A percentile compares a stretch with the other conserved stretches of the same genome.
These are phyloP conservation scores for Peribatodes rhomboidaria DNA, from an alignment of 2,888 invertebrate genomes.

Conservation along the genomic window DNA sequence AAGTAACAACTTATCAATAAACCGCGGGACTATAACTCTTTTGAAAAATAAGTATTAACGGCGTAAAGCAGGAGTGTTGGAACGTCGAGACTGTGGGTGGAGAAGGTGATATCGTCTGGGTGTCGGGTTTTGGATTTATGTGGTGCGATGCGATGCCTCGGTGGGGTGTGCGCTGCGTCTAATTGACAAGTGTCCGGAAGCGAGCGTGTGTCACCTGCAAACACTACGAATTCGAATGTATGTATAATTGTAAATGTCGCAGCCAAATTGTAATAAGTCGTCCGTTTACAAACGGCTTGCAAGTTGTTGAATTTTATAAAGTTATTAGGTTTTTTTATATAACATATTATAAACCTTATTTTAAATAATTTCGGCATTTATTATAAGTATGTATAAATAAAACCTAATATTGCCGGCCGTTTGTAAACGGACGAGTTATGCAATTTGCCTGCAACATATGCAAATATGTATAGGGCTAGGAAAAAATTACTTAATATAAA, in stretches of 20 bases:
- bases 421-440: too few species aligned
- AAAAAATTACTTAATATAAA: too few species aligned
- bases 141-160: slow-evolving; percentile 61
- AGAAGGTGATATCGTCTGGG: slow-evolving; percentile 18
- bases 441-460: too few species aligned
- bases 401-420: too few species aligned
- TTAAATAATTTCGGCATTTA: too few species aligned
- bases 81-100: not conserved
- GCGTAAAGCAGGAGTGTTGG: slow-evolving; percentile 40
- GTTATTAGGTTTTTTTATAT: too few species aligned
- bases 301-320: too few species aligned
- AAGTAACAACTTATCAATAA: slow-evolving; percentile 32
- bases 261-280: not conserved
- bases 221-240: not conserved
- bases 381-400: too few species aligned
- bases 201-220: slow-evolving; percentile 53
- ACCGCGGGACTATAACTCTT: slow-evolving; percentile 41
- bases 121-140: slow-evolving; percentile 62
- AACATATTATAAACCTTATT: too few species aligned
- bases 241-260: too few species aligned
- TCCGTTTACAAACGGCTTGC: too few species aligned
- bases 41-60: slow-evolving; percentile 43
- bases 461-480: too few species aligned
- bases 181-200: slow-evolving; percentile 78
- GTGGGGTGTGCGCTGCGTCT: slow-evolving; percentile 69